Evolutionary conservation across 2,888 invertebrate genomes (phyloP), one percentile per base, ranked within the genome.

Genomic region (Aleiodes alternator): DNA sequence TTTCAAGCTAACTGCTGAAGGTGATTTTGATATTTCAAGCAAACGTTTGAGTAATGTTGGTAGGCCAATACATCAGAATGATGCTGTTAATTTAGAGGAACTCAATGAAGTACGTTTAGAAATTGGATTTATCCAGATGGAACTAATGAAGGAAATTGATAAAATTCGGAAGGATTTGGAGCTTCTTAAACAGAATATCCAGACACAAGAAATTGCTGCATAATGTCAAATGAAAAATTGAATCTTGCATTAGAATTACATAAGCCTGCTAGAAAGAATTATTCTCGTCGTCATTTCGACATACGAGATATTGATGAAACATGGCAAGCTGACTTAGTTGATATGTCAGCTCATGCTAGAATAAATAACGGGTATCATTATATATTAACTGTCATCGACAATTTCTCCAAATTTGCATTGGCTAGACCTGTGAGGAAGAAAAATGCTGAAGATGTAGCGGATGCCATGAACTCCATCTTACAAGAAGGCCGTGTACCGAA

Each of bases 341-440:
- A 86, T 76, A 84, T 88, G 85, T 73, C 72, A 16, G 64, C 77
- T 16, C 86, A 84, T 83, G 72, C 57, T 8, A 4, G 16, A 4
- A 3, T 31, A 31, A 57, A 57, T 85, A 14, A 78, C 75, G 48
- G 76, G 6, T 11, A 57, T 72, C 83, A 56, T 74, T 88, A 84
- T 73, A 78, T 90, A 50, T 78, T 90, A 72, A 84, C 85, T 8
- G 82, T 88, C 9, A n/a, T n/a, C n/a, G n/a, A n/a, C n/a, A n/a
- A n/a, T n/a, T n/a, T n/a, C n/a, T n/a, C n/a, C n/a, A n/a, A n/a
- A 90, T 90, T 81, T 82, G 83, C 86, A 5, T 90, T 87, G 86
- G 84, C 84, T 50, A 69, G 80, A 50, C 85, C 88, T 1, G 51
- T 89, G 12, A 87, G 87, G 82, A 80, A 76, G 9, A 89, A 88